Percentiles rank a stretch among this genome's conserved stretches.
These are phyloP conservation scores for Cyphomyrmex costatus DNA, from an alignment of 1,140 invertebrate species.

Conservation along the genomic window DNA sequence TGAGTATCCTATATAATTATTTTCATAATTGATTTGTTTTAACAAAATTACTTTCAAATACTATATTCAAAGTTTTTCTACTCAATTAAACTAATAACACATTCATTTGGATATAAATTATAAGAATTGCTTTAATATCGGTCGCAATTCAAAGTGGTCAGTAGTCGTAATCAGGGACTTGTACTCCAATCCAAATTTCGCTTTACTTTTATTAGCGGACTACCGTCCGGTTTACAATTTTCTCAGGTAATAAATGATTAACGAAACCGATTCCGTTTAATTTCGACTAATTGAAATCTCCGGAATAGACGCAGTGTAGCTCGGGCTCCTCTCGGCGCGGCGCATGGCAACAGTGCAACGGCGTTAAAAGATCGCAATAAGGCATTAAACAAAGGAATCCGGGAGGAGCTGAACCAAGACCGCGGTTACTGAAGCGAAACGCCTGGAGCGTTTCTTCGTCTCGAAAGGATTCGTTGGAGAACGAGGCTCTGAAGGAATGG, in stretches of 20 bases:
- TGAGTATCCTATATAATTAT: too few species aligned
- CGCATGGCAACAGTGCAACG: slow-evolving; percentile 77
- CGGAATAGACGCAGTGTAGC: slow-evolving; percentile 17
- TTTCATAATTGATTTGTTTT: too few species aligned
- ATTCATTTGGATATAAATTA: not conserved
- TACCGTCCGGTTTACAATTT: slow-evolving; percentile 10
- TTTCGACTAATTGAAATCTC: slow-evolving; percentile 53
- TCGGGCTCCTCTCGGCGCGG: slow-evolving; percentile 38
- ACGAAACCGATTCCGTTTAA: slow-evolving; percentile 47
- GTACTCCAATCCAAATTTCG: not conserved
- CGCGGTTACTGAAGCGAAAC: slow-evolving; percentile 81
- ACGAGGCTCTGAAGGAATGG: slow-evolving; percentile 17
- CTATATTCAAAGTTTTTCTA: not conserved
- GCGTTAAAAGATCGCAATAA: slow-evolving; percentile 84
- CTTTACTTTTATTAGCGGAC: slow-evolving; percentile 24
- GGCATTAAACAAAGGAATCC: slow-evolving; percentile 85
- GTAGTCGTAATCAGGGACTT: not conserved
- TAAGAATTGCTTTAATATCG: not conserved
- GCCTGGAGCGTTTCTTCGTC: slow-evolving; percentile 73
- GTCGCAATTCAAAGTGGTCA: not conserved
- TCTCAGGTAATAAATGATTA: slow-evolving; percentile 32
- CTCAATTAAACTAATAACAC: not conserved
- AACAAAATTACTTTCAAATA: too few species aligned
- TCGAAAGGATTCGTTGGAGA: slow-evolving; percentile 69
- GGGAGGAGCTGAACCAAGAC: slow-evolving; percentile 80